Conservation (phyloP, 2,113 vertebrate genomes). For the Porphyrio hochstetteri region DNA sequence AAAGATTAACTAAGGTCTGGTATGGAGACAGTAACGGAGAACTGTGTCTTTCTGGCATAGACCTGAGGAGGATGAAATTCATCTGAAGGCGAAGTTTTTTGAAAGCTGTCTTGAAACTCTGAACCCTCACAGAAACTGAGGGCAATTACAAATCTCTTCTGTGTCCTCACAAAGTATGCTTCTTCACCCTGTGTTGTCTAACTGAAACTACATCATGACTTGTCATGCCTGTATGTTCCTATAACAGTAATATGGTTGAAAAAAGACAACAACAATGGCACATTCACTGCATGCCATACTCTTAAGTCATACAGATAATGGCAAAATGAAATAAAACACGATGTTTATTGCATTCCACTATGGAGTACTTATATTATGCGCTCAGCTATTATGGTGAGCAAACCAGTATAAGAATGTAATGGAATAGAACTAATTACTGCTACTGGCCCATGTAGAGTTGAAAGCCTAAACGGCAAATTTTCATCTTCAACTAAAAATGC, state of each 20-base stretch:
- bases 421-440: slow-evolving; percentile 25
- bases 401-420: neutral
- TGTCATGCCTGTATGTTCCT: neutral
- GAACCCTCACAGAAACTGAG: neutral
- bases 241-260: neutral
- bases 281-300: neutral
- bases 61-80: neutral
- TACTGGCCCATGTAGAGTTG: neutral
- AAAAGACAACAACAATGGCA: neutral
- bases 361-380: neutral
- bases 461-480: slow-evolving; percentile 20
- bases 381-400: neutral
- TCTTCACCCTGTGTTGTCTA: neutral
- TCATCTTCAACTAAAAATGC: slow-evolving; percentile 10
- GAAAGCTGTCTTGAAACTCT: neutral
- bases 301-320: neutral
- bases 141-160: neutral
- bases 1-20: slow-evolving; percentile 40
- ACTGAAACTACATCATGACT: neutral
- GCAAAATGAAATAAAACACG: neutral
- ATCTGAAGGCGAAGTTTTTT: neutral
- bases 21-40: neutral
- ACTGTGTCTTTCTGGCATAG: neutral
- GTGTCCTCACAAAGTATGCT: neutral
- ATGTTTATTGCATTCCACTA: neutral